These are phyloP conservation scores for Festucalex cinctus DNA, from an alignment of 2,113 vertebrate genomes.

Conservation along the genomic window DNA sequence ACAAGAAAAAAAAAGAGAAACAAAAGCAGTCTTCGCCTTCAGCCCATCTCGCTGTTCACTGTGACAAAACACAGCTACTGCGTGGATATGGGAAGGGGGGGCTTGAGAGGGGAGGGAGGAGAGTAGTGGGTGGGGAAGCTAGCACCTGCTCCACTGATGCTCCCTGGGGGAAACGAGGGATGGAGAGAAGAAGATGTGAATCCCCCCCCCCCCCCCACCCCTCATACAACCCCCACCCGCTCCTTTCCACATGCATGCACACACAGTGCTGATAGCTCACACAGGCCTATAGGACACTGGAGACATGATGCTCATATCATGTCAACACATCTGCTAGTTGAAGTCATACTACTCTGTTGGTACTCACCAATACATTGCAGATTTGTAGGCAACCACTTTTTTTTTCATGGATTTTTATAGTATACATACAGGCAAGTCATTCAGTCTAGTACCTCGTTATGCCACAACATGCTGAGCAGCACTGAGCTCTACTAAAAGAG, in stretches of 20 bases:
- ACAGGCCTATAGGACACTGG: not conserved
- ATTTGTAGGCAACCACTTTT: not conserved
- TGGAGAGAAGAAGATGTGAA: constrained; percentile 53
- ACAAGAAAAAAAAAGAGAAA: constrained; percentile 6
- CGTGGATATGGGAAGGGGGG: constrained; percentile 10
- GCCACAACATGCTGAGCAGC: too few relatives aligned
- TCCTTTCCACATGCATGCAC: constrained; percentile 16
- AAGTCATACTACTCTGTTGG: not conserved
- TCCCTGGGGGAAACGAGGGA: constrained; percentile 57
- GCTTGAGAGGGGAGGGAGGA: constrained; percentile 1
- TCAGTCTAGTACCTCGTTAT: too few relatives aligned
- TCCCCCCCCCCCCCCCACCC: constrained; percentile 22
- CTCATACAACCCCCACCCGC: constrained; percentile 14
- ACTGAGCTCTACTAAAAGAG: too few relatives aligned
- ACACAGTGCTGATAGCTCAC: constrained; percentile 52
- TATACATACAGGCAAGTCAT: not conserved
- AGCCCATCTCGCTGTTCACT: constrained; percentile 28
- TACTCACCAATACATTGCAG: not conserved
- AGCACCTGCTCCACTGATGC: constrained; percentile 66
- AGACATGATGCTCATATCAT: not conserved
- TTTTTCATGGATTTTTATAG: not conserved
- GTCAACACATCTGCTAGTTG: not conserved
- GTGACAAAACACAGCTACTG: constrained; percentile 16
- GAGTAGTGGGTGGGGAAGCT: constrained; percentile 17
- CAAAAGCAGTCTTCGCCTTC: constrained; percentile 15